A percentile compares a stretch with the other conserved stretches of the same genome.
These are phyloP conservation scores for Aramus guarauna DNA, from an alignment of 2,113 vertebrate genomes.

Conservation along the genomic window DNA sequence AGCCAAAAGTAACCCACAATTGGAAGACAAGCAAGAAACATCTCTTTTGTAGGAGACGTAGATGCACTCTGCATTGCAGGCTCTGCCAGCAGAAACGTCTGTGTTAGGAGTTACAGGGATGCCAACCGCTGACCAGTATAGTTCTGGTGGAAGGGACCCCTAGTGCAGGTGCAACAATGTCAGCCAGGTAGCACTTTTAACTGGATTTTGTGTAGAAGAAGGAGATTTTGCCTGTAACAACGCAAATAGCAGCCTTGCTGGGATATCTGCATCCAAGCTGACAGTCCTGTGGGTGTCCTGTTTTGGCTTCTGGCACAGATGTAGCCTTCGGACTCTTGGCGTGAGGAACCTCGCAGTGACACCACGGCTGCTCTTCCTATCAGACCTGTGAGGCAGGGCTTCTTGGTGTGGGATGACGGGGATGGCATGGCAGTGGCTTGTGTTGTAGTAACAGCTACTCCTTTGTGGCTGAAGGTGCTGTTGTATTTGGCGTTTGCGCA, in stretches of 20 bases:
- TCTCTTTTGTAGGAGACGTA: neutral
- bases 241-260: neutral
- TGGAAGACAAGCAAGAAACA: neutral
- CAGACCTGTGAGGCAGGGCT: neutral
- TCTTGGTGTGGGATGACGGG: neutral
- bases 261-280: neutral
- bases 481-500: neutral
- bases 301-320: neutral
- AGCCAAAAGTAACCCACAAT: neutral
- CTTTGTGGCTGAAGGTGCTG: accelerated
- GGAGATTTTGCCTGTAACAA: neutral
- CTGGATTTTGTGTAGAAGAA: neutral
- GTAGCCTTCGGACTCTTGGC: neutral
- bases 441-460: neutral
- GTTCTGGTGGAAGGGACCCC: neutral
- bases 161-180: accelerated
- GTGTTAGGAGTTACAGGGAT: neutral
- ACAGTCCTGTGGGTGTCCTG: neutral
- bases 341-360: neutral
- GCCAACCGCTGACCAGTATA: neutral
- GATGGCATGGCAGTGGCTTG: neutral
- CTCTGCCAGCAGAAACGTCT: neutral
- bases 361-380: accelerated
- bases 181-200: neutral
- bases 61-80: accelerated